A percentile compares a stretch with the other conserved stretches of the same genome.
Evolutionary conservation across 2,797 vertebrate genomes (phyloP).

Genomic region (Sebastes melanostomus): DNA sequence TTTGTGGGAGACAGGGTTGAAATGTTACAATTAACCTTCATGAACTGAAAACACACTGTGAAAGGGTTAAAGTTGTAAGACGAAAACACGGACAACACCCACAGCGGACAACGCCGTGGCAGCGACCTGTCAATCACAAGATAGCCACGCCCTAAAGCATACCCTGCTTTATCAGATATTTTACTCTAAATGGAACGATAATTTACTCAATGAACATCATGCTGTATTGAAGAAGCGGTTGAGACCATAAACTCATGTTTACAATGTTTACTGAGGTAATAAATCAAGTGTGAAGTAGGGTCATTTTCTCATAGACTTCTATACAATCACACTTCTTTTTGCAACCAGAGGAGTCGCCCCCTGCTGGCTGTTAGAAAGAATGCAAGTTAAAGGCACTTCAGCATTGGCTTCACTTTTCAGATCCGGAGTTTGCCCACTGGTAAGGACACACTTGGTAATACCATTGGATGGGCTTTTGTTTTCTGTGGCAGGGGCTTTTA

Average conservation of each 20-base stretch:
- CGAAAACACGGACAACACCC: no score
- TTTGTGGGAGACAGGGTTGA: no score
- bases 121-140: no score
- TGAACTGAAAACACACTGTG: no score
- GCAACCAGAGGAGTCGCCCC: neutral
- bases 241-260: neutral
- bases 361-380: neutral
- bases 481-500: neutral
- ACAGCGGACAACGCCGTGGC: no score
- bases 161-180: neutral
- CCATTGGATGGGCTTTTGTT: neutral
- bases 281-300: neutral
- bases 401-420: neutral
- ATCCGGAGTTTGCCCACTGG: neutral
- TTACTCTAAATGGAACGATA: neutral
- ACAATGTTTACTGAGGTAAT: neutral
- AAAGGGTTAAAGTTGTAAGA: no score
- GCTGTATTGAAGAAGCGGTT: neutral
- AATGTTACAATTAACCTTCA: no score
- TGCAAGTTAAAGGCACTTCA: neutral
- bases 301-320: neutral
- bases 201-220: neutral
- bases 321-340: neutral
- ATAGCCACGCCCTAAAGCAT: neutral
- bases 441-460: neutral